Percentiles rank a stretch among this genome's conserved stretches.
These are phyloP conservation scores for Omphaloscelis lunosa DNA, from an alignment of 2,888 invertebrate genomes.

Conservation along the genomic window DNA sequence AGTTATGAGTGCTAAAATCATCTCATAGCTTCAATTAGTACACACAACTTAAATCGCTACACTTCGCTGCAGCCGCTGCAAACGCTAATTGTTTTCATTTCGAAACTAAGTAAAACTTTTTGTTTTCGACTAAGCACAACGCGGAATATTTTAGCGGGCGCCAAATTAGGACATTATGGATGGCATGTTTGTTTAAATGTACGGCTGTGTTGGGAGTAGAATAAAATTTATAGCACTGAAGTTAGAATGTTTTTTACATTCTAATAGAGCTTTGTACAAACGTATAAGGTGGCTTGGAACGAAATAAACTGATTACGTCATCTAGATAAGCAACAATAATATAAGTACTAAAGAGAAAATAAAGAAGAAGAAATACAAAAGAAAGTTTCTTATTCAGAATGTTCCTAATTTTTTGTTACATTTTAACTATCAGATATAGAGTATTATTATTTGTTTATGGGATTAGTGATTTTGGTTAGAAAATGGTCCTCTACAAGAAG, in stretches of 20 bases:
- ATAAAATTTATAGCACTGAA: slow-evolving; percentile 19
- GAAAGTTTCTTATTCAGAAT: not conserved
- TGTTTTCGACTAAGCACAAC: slow-evolving; percentile 53
- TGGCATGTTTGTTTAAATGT: slow-evolving; percentile 43
- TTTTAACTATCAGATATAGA: not conserved
- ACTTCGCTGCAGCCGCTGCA: slow-evolving; percentile 63
- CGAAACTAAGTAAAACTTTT: slow-evolving; percentile 65
- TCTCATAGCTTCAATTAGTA: slow-evolving; percentile 45
- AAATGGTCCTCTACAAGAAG: not conserved
- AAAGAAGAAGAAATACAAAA: too few relatives aligned
- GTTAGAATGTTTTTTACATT: slow-evolving; percentile 2
- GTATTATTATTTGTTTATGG: not conserved
- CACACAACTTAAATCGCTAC: slow-evolving; percentile 54
- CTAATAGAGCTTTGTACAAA: not conserved
- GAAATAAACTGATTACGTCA: not conserved
- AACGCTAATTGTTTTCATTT: slow-evolving; percentile 66
- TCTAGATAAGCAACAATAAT: not conserved
- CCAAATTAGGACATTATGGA: slow-evolving; percentile 53
- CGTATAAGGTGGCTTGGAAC: not conserved
- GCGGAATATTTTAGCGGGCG: slow-evolving; percentile 56
- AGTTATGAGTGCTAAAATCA: slow-evolving; percentile 22
- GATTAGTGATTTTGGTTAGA: not conserved
- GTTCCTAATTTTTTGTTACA: not conserved
- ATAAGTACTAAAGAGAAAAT: too few relatives aligned
- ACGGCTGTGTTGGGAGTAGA: slow-evolving; percentile 8